Evolutionary conservation across 2,797 vertebrate genomes (phyloP).

Genomic region (Percopsis omiscomaycus): DNA sequence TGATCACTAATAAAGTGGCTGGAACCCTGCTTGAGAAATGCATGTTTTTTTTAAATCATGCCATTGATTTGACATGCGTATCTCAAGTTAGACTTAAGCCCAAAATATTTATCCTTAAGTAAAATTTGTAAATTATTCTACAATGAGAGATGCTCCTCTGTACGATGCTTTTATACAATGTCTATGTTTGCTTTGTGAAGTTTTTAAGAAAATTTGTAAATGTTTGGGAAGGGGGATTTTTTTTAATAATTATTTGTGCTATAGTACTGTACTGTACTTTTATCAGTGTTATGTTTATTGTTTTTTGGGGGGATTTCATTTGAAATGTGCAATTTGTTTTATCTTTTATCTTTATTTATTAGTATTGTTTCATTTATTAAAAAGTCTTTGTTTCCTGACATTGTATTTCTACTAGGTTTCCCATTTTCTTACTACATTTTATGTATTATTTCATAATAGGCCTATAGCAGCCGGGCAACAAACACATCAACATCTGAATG

Average conservation of each 20-base stretch:
- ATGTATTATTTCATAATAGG: background rate
- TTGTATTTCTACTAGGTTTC: constrained; percentile 22
- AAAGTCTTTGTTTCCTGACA: constrained; percentile 68
- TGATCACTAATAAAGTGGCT: constrained; percentile 37
- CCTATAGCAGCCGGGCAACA: background rate
- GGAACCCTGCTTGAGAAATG: constrained; percentile 57
- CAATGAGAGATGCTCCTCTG: constrained; percentile 67
- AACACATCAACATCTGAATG: constrained; percentile 16
- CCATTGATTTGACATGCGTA: constrained; percentile 36
- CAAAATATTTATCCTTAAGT: constrained; percentile 71
- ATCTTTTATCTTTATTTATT: constrained; percentile 79
- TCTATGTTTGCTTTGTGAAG: constrained; percentile 75
- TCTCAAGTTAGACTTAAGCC: constrained; percentile 57
- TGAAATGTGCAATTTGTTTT: constrained; percentile 72
- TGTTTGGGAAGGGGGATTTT: constrained; percentile 46
- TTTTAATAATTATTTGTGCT: constrained; percentile 67
- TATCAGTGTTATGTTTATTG: constrained; percentile 59
- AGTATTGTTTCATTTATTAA: constrained; percentile 77
- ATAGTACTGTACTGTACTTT: constrained; percentile 67
- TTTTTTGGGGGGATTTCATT: constrained; percentile 67
- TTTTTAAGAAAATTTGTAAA: constrained; percentile 78
- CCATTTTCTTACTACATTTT: background rate
- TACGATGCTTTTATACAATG: constrained; percentile 78
- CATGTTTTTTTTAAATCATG: constrained; percentile 35
- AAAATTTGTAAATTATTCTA: constrained; percentile 76